A percentile compares a stretch with the other conserved stretches of the same genome.
Conservation (phyloP, 2,888 invertebrate species). For the Spodoptera exigua region DNA sequence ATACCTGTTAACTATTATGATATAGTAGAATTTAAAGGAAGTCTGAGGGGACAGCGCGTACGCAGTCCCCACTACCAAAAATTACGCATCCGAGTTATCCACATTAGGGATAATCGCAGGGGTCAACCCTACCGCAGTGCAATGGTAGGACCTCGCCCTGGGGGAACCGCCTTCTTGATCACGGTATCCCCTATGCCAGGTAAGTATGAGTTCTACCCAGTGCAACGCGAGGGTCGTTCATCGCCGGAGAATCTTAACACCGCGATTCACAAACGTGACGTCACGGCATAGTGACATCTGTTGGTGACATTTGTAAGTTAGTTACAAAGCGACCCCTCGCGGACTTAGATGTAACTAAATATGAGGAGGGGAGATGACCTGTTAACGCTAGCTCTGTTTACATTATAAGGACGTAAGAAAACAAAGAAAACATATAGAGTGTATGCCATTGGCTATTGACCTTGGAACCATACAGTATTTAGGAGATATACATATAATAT, state of each 20-base stretch:
- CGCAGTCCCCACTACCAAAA: conserved; percentile 48
- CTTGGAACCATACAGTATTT: neutral
- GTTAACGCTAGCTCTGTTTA: neutral
- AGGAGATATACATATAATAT: too few relatives aligned
- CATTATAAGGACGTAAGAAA: neutral
- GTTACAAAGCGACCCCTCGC: conserved; percentile 5
- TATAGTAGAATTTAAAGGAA: neutral
- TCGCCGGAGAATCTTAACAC: conserved; percentile 29
- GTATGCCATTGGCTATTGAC: too few relatives aligned
- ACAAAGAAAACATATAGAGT: too few relatives aligned
- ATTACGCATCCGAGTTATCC: conserved; percentile 47
- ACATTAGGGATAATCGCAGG: conserved; percentile 45
- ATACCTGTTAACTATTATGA: neutral
- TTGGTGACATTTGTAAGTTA: neutral
- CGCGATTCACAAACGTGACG: conserved; percentile 35
- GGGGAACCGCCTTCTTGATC: conserved; percentile 46
- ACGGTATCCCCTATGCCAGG: conserved; percentile 47
- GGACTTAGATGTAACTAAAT: neutral
- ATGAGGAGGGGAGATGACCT: neutral
- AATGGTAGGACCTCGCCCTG: conserved; percentile 40
- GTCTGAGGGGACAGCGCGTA: conserved; percentile 37
- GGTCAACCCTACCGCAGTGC: conserved; percentile 42
- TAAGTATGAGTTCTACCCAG: conserved; percentile 34
- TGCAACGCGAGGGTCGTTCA: conserved; percentile 22
- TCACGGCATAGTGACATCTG: conserved; percentile 38